phyloP scores from a whole-genome alignment of 2,113 vertebrate species.

The Lasiurus cinereus region DNA sequence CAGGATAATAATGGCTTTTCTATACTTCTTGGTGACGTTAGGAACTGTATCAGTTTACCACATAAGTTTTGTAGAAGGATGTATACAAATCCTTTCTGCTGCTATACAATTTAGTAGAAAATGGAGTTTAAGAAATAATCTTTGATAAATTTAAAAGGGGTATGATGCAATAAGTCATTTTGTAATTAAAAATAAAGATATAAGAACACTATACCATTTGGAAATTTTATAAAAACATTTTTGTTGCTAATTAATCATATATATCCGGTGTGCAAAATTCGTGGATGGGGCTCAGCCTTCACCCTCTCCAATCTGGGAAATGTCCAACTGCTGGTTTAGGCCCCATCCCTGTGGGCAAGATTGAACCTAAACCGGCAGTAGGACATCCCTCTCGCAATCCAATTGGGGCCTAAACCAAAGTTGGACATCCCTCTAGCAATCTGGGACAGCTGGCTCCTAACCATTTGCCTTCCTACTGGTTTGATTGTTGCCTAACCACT shows the following conservation, averaged over 20 bases:
- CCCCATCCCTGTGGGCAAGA: too few relatives aligned
- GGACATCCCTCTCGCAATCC: too few relatives aligned
- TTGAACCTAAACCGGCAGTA: too few relatives aligned
- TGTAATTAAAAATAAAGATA: conserved; percentile 40
- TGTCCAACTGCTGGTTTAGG: too few relatives aligned
- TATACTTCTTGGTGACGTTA: neutral
- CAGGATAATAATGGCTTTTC: neutral
- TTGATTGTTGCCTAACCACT: too few relatives aligned
- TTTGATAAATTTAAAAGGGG: neutral
- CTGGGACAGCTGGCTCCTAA: too few relatives aligned
- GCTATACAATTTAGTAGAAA: neutral
- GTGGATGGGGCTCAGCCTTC: too few relatives aligned
- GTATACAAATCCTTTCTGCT: neutral
- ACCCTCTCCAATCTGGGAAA: too few relatives aligned
- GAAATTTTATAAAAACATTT: neutral
- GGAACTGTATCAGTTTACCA: neutral
- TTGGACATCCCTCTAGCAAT: too few relatives aligned
- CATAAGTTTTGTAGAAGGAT: neutral
- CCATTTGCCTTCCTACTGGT: too few relatives aligned
- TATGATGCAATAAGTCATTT: neutral
- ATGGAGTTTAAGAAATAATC: neutral
- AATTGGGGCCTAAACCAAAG: too few relatives aligned
- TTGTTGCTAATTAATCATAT: neutral
- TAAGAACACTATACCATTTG: neutral
- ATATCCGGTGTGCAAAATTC: neutral